Base-by-base conservation (phyloP, 2,113 vertebrate genomes). In the Bathybates hornii region DNA sequence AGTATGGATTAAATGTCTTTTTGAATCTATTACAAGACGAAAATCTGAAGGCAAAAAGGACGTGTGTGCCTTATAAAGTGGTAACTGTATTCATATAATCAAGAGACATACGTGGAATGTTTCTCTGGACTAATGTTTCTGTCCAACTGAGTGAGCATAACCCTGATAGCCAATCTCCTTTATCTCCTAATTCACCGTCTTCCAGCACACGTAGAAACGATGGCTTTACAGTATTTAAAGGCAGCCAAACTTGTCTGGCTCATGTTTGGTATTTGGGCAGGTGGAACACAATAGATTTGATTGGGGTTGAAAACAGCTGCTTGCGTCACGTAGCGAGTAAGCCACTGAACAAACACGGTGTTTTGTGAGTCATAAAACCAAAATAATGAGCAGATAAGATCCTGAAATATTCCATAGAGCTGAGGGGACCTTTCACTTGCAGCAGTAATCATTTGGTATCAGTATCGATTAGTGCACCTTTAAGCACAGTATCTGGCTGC, bases 361-460 rank as follows among this genome's bases (percentile, higher is more conserved):
- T 63, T 48, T 68, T 82, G 57, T 50, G 41, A 29, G 57, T 45
- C 57, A 82, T 59, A 63, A 50, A 45, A 50, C 57, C 43, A 63
- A 50, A 84, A 57, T 1, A 45, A 79, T 24, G 7, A 56, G 27
- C 59, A 7, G 50, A 73, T 34, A 29, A 80, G 52, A 71, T 6
- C 3, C 24, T 48, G 53, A 80, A 43, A 61, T 10, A 4, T 34
- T 32, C 9, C 73, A 14, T 3, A 79, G 32, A 7, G 24, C n/a
- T 57, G 38, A 50, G 41, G 14, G 13, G 9, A 5, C 10, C 71
- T 83, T 66, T 80, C 17, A 81, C 19, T 52, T 53, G 45, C 16
- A 29, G 36, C 34, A 13, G 56, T 24, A 59, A 36, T 71, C 29
- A 41, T 56, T 36, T 66, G 34, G 57, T 52, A 52, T 52, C 9